These are phyloP conservation scores for Porites rus DNA, from an alignment of 92 coral and sea anemone species.

Conservation along the genomic window DNA sequence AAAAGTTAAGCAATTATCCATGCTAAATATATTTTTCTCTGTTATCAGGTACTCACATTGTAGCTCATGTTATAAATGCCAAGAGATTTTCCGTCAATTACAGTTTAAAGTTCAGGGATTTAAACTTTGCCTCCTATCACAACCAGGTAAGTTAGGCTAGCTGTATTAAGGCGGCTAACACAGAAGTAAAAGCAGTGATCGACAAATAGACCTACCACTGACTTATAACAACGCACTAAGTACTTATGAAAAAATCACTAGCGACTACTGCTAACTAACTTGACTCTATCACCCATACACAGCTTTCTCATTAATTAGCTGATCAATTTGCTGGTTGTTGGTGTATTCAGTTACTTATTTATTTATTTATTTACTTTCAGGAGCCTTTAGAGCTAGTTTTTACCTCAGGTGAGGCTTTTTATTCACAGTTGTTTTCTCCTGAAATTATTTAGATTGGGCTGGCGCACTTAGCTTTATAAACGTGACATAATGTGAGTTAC, in stretches of 20 bases:
- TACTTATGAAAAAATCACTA: too few species aligned
- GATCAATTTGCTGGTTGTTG: not conserved
- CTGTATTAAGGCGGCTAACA: not conserved
- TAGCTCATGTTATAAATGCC: constrained; percentile 74
- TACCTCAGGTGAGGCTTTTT: constrained; percentile 21
- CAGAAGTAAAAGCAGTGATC: not conserved
- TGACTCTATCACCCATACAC: too few species aligned
- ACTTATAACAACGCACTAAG: too few species aligned
- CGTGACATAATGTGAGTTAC: too few species aligned
- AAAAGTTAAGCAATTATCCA: too few species aligned
- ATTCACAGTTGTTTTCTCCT: not conserved
- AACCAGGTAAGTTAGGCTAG: constrained; percentile 64
- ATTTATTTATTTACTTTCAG: not conserved
- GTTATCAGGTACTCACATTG: constrained; percentile 67
- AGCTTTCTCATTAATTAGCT: not conserved
- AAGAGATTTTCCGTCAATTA: constrained; percentile 71
- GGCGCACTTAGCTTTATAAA: too few species aligned
- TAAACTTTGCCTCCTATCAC: constrained; percentile 74
- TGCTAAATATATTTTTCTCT: not conserved
- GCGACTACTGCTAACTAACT: too few species aligned
- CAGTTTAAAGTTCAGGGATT: constrained; percentile 52
- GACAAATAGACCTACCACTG: too few species aligned
- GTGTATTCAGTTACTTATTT: not conserved
- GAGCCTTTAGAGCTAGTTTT: constrained; percentile 5
- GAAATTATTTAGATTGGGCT: too few species aligned